Percentiles rank a stretch among this genome's conserved stretches.
These are phyloP conservation scores for Microcebus lehilahytsara DNA, from an alignment of 2,113 vertebrate genomes.

Conservation along the genomic window DNA sequence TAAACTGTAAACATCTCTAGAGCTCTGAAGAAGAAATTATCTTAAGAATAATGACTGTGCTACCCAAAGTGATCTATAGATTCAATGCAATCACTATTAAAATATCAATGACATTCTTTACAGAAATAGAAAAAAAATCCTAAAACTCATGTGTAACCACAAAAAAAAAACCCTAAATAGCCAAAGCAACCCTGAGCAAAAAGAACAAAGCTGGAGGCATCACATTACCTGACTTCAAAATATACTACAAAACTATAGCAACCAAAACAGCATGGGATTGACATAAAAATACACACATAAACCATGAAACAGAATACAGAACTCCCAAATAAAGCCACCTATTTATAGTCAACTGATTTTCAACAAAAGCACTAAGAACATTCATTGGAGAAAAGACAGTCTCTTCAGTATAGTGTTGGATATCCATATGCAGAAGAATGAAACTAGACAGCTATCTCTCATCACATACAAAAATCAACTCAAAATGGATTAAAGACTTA, in stretches of 20 bases:
- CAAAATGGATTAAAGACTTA: not conserved
- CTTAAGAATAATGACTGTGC: not conserved
- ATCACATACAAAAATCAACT: not conserved
- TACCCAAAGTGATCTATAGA: not conserved
- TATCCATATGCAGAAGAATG: not conserved
- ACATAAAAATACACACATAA: not conserved
- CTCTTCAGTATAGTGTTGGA: not conserved
- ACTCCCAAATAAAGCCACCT: not conserved
- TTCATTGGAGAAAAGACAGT: not conserved
- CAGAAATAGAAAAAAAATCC: not conserved
- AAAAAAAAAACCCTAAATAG: not conserved
- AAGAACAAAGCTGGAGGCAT: not conserved
- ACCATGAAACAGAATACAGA: not conserved
- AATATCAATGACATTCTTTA: not conserved
- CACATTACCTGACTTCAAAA: not conserved
- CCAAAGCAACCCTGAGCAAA: not conserved
- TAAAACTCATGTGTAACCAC: not conserved
- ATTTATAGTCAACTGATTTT: not conserved
- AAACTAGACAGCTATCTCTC: not conserved
- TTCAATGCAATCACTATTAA: not conserved
- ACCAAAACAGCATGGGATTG: not conserved
- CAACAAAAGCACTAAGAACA: not conserved
- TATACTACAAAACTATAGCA: not conserved
- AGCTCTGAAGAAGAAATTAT: not conserved
- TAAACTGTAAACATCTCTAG: not conserved